A percentile compares a stretch with the other conserved stretches of the same genome.
These are phyloP conservation scores for Rhodeus uyekii DNA, from an alignment of 2,797 vertebrate genomes.

Conservation along the genomic window DNA sequence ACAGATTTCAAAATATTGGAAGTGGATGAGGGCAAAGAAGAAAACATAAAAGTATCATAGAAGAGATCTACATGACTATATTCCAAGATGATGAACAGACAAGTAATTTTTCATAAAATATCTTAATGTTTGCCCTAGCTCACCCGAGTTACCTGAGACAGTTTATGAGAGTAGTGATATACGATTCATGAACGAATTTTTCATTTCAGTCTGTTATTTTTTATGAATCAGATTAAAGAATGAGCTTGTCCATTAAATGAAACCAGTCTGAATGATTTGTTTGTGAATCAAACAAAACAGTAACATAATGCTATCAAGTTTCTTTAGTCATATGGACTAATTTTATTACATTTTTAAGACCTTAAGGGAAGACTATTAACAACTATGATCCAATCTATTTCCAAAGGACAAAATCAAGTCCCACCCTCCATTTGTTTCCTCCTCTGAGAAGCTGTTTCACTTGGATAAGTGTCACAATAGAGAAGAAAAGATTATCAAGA, in stretches of 20 bases:
- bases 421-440: background rate
- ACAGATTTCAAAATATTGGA: background rate
- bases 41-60: background rate
- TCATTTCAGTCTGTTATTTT: background rate
- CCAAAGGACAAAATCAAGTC: background rate
- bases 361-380: too few relatives aligned
- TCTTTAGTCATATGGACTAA: background rate
- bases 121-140: background rate
- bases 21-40: background rate
- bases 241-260: background rate
- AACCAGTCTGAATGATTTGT: background rate
- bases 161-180: background rate
- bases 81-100: background rate
- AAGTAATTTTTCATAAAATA: background rate
- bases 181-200: background rate
- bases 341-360: background rate
- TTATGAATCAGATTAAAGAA: background rate
- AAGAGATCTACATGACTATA: background rate
- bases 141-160: background rate
- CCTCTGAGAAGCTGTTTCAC: background rate
- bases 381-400: background rate
- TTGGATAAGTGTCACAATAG: background rate
- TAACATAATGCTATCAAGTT: background rate
- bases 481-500: background rate
- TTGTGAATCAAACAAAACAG: background rate